Base-by-base conservation (phyloP, 2,113 vertebrate genomes). In the Cyprinus carpio region DNA sequence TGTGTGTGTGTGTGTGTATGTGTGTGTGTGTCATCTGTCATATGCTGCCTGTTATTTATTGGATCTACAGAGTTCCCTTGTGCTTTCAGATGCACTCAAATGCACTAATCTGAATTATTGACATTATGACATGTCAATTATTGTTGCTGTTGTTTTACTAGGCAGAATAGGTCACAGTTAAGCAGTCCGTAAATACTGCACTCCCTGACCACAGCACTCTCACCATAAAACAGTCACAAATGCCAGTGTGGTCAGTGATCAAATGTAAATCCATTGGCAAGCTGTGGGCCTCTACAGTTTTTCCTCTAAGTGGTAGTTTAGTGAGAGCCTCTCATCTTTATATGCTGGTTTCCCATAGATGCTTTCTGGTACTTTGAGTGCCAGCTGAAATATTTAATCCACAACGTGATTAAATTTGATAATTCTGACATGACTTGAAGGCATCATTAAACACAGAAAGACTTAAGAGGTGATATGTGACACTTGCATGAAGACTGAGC, bases 311-410 rank as follows among this genome's bases (percentile, higher is more conserved):
- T 79, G 31, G 76, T 9, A 46, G n/a, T 81, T 81, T 29, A 81
- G 13, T 46, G 34, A 43, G 58, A 37, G 40, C 34, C n/a, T 80
- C 78, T 43, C 16, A 2, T 25, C 51, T 34, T 77, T 20, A 77
- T 56, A 54, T 77, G 75, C 75, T 58, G 18, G 76, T 62, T 79
- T 78, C 29, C 16, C 49, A 31, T 54, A 49, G 27, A 51, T 78
- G 51, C 34, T 64, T 43, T 43, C 43, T 78, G 54, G 76, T 78
- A 78, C 51, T 77, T 77, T 58, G 29, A 77, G 51, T 23, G 20
- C 6, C 58, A 64, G 23, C 13, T 80, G 34, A 64, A n/a, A 80
- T 64, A 34, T 4, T 51, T 16, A 8, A n/a, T 67, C 34, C 37
- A 76, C 58, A 76, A 46, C n/a, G 15, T 74, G 71, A 43, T 46